These are phyloP conservation scores for Brachionus paranguensis DNA, from an alignment of 1,140 invertebrate genomes.

Conservation along the genomic window DNA sequence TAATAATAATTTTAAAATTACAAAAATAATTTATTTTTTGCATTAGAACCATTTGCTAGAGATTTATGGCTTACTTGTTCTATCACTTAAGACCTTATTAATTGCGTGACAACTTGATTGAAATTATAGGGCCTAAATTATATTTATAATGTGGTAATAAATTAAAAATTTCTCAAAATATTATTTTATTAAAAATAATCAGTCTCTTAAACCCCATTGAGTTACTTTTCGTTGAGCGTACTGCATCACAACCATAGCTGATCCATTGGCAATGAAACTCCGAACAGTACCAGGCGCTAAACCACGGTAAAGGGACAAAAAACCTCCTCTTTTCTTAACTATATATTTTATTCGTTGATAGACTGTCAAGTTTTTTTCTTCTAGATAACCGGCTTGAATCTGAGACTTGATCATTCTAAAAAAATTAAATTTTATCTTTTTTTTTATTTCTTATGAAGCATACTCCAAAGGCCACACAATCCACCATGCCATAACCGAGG, in stretches of 20 bases:
- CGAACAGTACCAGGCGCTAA: conserved; percentile 47
- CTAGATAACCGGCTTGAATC: conserved; percentile 48
- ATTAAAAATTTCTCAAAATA: background rate
- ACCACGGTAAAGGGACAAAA: conserved; percentile 48
- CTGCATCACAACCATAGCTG: conserved; percentile 51
- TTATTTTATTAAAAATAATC: conserved; percentile 8
- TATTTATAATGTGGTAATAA: background rate
- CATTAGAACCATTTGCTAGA: background rate
- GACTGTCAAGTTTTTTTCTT: conserved; percentile 45
- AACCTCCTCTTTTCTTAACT: conserved; percentile 46
- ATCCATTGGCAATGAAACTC: conserved; percentile 50
- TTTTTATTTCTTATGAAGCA: background rate
- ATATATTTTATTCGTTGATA: conserved; percentile 45
- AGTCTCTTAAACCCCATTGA: conserved; percentile 45
- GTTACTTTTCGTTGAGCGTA: conserved; percentile 50
- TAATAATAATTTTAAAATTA: background rate
- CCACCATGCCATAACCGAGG: conserved; percentile 51
- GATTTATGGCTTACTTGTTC: background rate
- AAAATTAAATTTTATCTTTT: background rate
- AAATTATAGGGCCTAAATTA: background rate
- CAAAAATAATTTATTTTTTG: background rate
- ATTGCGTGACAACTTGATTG: background rate
- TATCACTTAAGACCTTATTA: background rate
- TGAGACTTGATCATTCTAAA: conserved; percentile 49
- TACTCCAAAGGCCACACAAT: conserved; percentile 52